These are phyloP conservation scores for Rhopalosiphum maidis DNA, from an alignment of 1,140 invertebrate species.

Conservation along the genomic window DNA sequence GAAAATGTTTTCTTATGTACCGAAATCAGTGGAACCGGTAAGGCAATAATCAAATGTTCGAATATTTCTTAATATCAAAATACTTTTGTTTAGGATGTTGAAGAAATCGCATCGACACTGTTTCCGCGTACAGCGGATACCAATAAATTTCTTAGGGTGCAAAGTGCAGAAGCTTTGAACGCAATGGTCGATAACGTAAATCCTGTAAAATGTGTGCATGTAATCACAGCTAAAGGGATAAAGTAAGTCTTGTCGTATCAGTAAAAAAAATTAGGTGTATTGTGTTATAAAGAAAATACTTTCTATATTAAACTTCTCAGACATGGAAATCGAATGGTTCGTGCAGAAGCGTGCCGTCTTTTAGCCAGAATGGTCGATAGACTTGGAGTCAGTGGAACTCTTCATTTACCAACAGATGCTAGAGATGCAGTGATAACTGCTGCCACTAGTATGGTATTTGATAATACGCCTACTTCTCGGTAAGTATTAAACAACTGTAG, in stretches of 20 bases:
- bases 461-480: constrained; percentile 63
- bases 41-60: not conserved
- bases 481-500: not conserved
- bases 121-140: constrained; percentile 89
- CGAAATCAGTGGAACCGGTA: constrained; percentile 39
- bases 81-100: constrained; percentile 73
- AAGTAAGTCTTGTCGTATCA: constrained; percentile 65
- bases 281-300: not conserved
- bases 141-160: constrained; percentile 88
- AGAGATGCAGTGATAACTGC: constrained; percentile 81
- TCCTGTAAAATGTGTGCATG: constrained; percentile 68
- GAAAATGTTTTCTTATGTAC: constrained; percentile 71
- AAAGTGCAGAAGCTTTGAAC: constrained; percentile 82
- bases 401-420: constrained; percentile 78
- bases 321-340: constrained; percentile 86
- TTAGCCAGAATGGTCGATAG: constrained; percentile 72
- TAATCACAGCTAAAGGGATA: constrained; percentile 70
- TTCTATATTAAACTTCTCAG: constrained; percentile 63
- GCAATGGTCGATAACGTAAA: constrained; percentile 77
- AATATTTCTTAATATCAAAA: not conserved
- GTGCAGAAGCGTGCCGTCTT: constrained; percentile 80
- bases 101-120: constrained; percentile 80
- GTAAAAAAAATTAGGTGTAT: not conserved
- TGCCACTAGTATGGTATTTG: constrained; percentile 81
- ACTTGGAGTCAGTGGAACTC: constrained; percentile 75